Evolutionary conservation across 2,113 vertebrate species (phyloP).

Genomic region (Neogale vison): DNA sequence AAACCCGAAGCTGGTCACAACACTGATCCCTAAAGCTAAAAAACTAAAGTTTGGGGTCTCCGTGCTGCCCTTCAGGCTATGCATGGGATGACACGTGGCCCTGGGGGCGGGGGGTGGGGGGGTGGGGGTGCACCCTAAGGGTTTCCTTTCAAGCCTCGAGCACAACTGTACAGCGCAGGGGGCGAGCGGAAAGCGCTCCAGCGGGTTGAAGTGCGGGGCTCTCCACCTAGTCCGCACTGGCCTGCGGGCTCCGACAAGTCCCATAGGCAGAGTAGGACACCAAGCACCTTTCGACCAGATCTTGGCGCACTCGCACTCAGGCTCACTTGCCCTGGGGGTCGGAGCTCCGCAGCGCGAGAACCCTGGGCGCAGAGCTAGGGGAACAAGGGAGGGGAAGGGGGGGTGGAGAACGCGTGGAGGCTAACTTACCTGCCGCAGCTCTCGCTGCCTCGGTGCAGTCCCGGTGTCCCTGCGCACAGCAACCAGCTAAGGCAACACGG

Average conservation of each 20-base stretch:
- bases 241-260: neutral
- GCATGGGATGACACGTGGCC: conserved; percentile 59
- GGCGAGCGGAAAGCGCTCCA: neutral
- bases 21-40: conserved; percentile 16
- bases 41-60: conserved; percentile 56
- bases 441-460: conserved; percentile 49
- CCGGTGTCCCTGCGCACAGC: conserved; percentile 23
- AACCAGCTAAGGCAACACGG: conserved; percentile 64
- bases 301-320: neutral
- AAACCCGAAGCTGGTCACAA: neutral
- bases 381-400: neutral
- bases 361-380: neutral
- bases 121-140: neutral
- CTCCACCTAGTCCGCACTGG: neutral
- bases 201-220: neutral
- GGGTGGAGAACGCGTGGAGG: neutral
- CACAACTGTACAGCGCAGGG: neutral
- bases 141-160: neutral
- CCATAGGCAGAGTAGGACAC: neutral
- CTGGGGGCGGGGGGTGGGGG: conserved; percentile 11
- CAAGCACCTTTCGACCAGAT: neutral
- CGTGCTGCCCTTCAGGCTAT: neutral
- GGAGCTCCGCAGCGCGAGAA: neutral
- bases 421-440: conserved; percentile 83
- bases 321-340: neutral